Base-by-base conservation (phyloP, 2,113 vertebrate species). In the Phoxinus phoxinus region DNA sequence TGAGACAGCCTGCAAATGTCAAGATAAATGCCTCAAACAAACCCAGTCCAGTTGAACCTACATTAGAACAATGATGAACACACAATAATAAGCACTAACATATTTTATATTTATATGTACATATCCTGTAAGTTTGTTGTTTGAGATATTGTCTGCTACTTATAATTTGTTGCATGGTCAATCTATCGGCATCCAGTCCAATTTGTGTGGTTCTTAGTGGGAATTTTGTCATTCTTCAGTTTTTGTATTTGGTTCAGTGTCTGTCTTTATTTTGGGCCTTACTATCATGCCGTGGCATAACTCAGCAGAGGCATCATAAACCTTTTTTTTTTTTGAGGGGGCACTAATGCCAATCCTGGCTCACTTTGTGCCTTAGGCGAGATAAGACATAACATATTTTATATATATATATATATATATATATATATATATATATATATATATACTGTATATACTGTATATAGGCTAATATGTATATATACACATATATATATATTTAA, bases 1-100 rank as follows among this genome's bases (percentile, higher is more conserved):
- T 65, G 6, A 69, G 81, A 86, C 69, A 84, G 73, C 19, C 48
- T 81, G 71, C 37, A 88, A 88, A 88, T 80, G 87, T 88, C 85
- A 88, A 86, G 75, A 69, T 63, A 84, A 76, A 53, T 53, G 12
- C 44, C 41, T 65, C 11, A 35, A 67, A 7, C 21, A 32, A 25
- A 56, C 53, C 53, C 53, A 56, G 48, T 69, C 44, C 44, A 82
- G 73, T 63, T 53, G 10, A 81, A 15, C 2, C 35, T 46, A 65
- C 51, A 75, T 71, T 19, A 84, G 46, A 80, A 84, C 73, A 80
- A 48, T 4, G 3, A 78, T 56, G 44, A 65, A 44, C 71, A 84
- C 32, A 58, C 63, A 86, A 58, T 46, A 63, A 63, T 80, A 25
- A 58, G 58, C 11, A 41, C 35, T 15, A 35, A 58, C 10, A 25